Percentiles rank a stretch among this genome's conserved stretches.
phyloP scores from a whole-genome alignment of 2,888 invertebrate genomes.

The Mythimna ferrago region DNA sequence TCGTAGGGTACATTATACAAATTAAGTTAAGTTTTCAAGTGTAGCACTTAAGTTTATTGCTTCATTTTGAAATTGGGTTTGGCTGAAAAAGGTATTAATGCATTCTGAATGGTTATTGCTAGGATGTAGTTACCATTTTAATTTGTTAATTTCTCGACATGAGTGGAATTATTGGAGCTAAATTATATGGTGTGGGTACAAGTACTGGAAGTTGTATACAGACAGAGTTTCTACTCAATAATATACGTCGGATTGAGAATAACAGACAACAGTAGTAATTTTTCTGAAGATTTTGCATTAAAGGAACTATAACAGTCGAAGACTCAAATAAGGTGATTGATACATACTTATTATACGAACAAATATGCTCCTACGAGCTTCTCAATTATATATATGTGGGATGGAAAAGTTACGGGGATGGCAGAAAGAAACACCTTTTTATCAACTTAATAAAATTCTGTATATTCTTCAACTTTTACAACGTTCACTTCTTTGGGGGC shows the following conservation, averaged over 20 bases:
- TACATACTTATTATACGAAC: not conserved
- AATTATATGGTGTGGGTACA: conserved; percentile 15
- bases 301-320: not conserved
- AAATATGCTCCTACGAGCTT: too few species aligned
- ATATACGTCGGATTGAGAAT: not conserved
- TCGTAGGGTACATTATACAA: conserved; percentile 44
- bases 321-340: not conserved
- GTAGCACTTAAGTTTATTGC: conserved; percentile 55
- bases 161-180: conserved; percentile 4
- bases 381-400: too few species aligned
- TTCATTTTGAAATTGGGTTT: conserved; percentile 58
- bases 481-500: too few species aligned
- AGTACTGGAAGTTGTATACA: conserved; percentile 10
- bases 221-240: not conserved
- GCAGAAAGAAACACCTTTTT: too few species aligned
- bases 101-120: conserved; percentile 48
- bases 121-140: conserved; percentile 27
- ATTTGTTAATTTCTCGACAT: conserved; percentile 13
- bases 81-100: conserved; percentile 33
- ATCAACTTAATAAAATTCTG: too few species aligned
- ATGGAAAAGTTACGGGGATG: too few species aligned
- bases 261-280: not conserved
- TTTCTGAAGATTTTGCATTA: not conserved
- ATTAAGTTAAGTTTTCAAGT: conserved; percentile 49
- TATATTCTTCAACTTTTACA: too few species aligned